A percentile compares a stretch with the other conserved stretches of the same genome.
Evolutionary conservation across 2,113 vertebrate species (phyloP).

Genomic region (Ibidorhyncha struthersii): DNA sequence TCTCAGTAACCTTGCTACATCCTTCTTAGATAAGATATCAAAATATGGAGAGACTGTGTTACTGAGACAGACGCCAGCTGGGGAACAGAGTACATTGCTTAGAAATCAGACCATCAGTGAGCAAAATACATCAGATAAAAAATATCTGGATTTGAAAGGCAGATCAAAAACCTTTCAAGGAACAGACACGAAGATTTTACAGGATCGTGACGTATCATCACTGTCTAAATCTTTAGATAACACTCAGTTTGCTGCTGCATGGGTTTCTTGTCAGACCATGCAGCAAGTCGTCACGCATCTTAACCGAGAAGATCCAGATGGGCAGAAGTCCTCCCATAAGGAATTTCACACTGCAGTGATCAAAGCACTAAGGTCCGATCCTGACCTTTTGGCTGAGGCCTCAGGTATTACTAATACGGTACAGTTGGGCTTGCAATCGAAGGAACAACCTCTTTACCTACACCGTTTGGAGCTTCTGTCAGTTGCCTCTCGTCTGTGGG

Average conservation of each 20-base stretch:
- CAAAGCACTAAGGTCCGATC: slow-evolving; percentile 75
- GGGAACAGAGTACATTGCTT: slow-evolving; percentile 13
- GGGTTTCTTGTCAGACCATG: slow-evolving; percentile 53
- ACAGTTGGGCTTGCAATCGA: not conserved
- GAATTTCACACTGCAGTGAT: slow-evolving; percentile 83
- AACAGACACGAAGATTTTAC: not conserved
- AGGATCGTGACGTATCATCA: not conserved
- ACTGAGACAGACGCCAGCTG: slow-evolving; percentile 30
- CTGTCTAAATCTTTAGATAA: slow-evolving; percentile 41
- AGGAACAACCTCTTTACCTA: not conserved
- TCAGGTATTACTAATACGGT: slow-evolving; percentile 74
- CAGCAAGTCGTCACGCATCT: slow-evolving; percentile 25
- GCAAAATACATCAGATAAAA: slow-evolving; percentile 2
- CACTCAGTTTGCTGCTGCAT: slow-evolving; percentile 31
- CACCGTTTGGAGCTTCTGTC: not conserved
- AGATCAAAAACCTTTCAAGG: slow-evolving; percentile 5
- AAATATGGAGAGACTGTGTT: slow-evolving; percentile 42
- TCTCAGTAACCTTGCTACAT: slow-evolving; percentile 37
- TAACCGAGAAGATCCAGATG: slow-evolving; percentile 30
- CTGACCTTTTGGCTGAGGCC: slow-evolving; percentile 71
- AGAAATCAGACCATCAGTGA: slow-evolving; percentile 4
- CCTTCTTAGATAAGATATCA: slow-evolving; percentile 35
- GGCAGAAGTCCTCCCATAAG: slow-evolving; percentile 73
- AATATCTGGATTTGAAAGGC: not conserved
- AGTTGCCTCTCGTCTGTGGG: not conserved